A percentile compares a stretch with the other conserved stretches of the same genome.
phyloP scores from a whole-genome alignment of 2,888 invertebrate species.

The Argyra leucocephala region DNA sequence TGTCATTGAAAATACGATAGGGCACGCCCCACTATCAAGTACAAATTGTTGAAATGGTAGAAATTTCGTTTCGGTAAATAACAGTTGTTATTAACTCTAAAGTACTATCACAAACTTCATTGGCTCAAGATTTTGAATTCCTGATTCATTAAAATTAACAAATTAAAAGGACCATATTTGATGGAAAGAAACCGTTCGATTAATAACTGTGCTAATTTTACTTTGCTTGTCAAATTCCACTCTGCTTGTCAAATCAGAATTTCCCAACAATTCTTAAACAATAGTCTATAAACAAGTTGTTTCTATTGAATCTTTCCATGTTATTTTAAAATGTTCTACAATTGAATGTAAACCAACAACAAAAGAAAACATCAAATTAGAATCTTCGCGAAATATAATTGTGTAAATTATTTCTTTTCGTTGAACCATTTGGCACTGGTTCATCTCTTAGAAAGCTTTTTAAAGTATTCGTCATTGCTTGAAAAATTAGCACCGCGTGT shows the following conservation, averaged over 20 bases:
- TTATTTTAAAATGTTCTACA: slow-evolving; percentile 59
- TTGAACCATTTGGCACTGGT: not conserved
- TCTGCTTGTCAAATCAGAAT: slow-evolving; percentile 46
- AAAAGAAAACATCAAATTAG: slow-evolving; percentile 53
- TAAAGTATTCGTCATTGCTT: slow-evolving; percentile 52
- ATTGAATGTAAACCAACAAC: slow-evolving; percentile 56
- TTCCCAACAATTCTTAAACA: slow-evolving; percentile 47
- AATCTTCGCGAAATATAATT: slow-evolving; percentile 39
- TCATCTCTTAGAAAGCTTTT: slow-evolving; percentile 44
- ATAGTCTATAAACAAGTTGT: slow-evolving; percentile 55
- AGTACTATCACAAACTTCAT: slow-evolving; percentile 69
- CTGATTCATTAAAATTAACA: slow-evolving; percentile 56
- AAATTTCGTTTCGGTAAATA: slow-evolving; percentile 61
- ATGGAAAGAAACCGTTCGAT: slow-evolving; percentile 68
- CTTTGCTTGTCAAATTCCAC: too few relatives aligned
- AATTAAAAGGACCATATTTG: slow-evolving; percentile 63
- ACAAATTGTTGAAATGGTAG: slow-evolving; percentile 67
- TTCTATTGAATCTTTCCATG: slow-evolving; percentile 71
- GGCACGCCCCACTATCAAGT: slow-evolving; percentile 54
- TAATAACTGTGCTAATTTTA: slow-evolving; percentile 59
- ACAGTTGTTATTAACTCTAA: slow-evolving; percentile 63
- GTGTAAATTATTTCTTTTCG: not conserved
- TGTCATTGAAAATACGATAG: slow-evolving; percentile 55
- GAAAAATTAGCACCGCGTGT: slow-evolving; percentile 53
- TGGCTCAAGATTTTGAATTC: slow-evolving; percentile 56